Evolutionary conservation across 2,888 invertebrate species (phyloP).

Genomic region (Amiota communis): DNA sequence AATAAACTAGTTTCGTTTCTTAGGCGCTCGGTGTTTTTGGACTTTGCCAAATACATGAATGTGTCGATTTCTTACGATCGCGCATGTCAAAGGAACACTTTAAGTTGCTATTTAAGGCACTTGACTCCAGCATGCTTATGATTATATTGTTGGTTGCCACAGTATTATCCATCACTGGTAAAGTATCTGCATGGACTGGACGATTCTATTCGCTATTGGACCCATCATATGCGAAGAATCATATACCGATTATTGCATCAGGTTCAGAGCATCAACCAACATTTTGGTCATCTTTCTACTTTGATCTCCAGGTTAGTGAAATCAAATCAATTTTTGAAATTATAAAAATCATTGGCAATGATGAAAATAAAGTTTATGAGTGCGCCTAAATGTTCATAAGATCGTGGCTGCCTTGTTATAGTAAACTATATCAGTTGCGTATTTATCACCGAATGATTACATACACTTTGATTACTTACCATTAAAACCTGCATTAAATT

Average conservation of each 20-base stretch:
- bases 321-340: neutral
- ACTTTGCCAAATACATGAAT: slow-evolving; percentile 93
- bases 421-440: neutral
- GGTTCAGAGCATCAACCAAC: slow-evolving; percentile 98
- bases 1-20: neutral
- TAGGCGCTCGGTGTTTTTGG: slow-evolving; percentile 98
- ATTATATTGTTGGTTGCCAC: slow-evolving; percentile 80
- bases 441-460: slow-evolving; percentile 75
- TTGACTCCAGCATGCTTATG: slow-evolving; percentile 81
- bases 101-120: slow-evolving; percentile 83
- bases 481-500: neutral
- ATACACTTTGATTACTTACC: slow-evolving; percentile 80
- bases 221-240: slow-evolving; percentile 98
- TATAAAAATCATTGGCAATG: slow-evolving; percentile 5
- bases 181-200: slow-evolving; percentile 98
- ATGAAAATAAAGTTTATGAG: slow-evolving; percentile 63
- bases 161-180: slow-evolving; percentile 89
- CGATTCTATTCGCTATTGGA: slow-evolving; percentile 96
- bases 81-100: slow-evolving; percentile 89
- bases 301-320: slow-evolving; percentile 80
- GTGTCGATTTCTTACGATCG: slow-evolving; percentile 91
- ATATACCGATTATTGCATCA: slow-evolving; percentile 94
- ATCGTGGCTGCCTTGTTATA: slow-evolving; percentile 10
- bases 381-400: slow-evolving; percentile 67
- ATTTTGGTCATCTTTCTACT: slow-evolving; percentile 98